These are phyloP conservation scores for Amniataba percoides DNA, from an alignment of 2,797 vertebrate species.

Conservation along the genomic window DNA sequence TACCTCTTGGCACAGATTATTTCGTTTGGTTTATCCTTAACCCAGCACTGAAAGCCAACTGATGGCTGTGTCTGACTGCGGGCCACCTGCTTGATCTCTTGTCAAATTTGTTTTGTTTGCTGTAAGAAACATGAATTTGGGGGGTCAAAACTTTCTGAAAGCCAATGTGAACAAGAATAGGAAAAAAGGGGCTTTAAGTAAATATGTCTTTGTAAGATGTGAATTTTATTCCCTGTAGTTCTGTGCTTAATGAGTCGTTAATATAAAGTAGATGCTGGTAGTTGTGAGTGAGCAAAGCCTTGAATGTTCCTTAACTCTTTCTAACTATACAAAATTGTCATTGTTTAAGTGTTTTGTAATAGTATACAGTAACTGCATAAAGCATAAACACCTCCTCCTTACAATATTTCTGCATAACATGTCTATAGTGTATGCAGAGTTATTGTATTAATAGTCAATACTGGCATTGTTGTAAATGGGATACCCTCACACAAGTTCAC, in stretches of 20 bases:
- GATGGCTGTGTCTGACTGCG: conserved; percentile 24
- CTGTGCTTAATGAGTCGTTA: neutral
- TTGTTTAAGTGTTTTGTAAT: neutral
- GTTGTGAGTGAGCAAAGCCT: too few species aligned
- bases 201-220: neutral
- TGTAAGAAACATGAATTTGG: neutral
- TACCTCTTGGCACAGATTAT: conserved; percentile 14
- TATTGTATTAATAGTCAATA: neutral
- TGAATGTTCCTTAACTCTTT: too few species aligned
- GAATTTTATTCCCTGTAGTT: neutral
- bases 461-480: too few species aligned
- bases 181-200: neutral
- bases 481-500: too few species aligned
- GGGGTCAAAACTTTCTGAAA: conserved; percentile 6
- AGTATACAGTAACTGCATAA: neutral
- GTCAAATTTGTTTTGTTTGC: neutral
- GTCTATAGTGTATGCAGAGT: neutral
- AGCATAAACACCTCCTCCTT: neutral
- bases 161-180: neutral
- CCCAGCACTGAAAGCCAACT: conserved; percentile 25
- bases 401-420: neutral
- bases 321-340: too few species aligned
- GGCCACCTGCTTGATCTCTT: conserved; percentile 7
- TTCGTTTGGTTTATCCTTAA: conserved; percentile 29
- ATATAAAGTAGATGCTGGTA: neutral